phyloP scores from a whole-genome alignment of 2,888 invertebrate genomes.

The Brassicogethes aeneus region DNA sequence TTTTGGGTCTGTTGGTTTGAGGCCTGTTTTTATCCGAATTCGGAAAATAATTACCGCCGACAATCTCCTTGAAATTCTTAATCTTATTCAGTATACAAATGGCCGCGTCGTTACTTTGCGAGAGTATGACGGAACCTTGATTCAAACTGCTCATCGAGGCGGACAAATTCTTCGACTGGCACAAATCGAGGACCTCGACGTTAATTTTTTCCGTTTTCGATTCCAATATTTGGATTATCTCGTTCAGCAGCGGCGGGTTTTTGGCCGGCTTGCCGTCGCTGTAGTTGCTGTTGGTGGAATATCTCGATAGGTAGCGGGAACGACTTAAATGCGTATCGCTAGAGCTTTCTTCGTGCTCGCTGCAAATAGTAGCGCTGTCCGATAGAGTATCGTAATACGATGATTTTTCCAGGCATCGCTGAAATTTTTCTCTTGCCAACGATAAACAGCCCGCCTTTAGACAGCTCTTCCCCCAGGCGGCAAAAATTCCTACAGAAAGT shows the following conservation, averaged over 20 bases:
- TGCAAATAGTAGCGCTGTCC: conserved; percentile 14
- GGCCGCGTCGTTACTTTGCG: conserved; percentile 41
- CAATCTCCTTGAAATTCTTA: conserved; percentile 39
- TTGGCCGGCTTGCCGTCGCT: conserved; percentile 46
- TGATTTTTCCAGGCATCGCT: conserved; percentile 46
- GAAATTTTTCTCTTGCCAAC: conserved; percentile 68
- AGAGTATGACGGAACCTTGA: conserved; percentile 16
- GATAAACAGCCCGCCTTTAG: conserved; percentile 70
- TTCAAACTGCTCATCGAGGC: conserved; percentile 25
- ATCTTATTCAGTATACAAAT: conserved; percentile 42
- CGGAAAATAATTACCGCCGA: conserved; percentile 34
- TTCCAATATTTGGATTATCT: conserved; percentile 62
- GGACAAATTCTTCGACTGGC: conserved; percentile 31
- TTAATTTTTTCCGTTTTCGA: conserved; percentile 49
- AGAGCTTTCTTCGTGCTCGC: conserved; percentile 20
- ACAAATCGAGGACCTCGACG: conserved; percentile 43
- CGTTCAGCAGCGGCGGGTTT: conserved; percentile 59
- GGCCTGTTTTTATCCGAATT: conserved; percentile 8
- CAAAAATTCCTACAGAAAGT: conserved; percentile 58
- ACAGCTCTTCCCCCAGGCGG: conserved; percentile 81
- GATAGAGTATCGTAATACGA: conserved; percentile 30
- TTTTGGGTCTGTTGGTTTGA: conserved; percentile 16
- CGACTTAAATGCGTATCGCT: conserved; percentile 13
- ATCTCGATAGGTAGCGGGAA: conserved; percentile 14
- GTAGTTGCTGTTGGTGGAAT: conserved; percentile 21